Evolutionary conservation across 2,113 vertebrate species (phyloP), one percentile per base, ranked within the genome.

Genomic region (Ochotona princeps): DNA sequence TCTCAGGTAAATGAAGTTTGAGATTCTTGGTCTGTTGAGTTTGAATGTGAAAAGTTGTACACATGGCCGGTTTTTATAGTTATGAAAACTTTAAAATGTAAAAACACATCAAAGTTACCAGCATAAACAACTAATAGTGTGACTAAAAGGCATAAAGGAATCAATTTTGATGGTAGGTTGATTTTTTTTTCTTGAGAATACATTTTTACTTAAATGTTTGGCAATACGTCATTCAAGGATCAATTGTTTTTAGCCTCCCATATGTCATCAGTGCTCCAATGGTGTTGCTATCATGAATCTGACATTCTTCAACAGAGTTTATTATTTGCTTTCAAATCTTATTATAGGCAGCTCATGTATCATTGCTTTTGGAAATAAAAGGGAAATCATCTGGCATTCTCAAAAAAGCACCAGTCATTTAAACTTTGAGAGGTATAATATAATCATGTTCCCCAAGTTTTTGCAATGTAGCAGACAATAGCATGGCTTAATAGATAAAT

Each of bases 301-400:
- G 90, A 54, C 30, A 51, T 70, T 61, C 26, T 23, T 76, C 30
- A 73, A 78, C 57, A 84, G 72, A 54, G n/a, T 30, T 10, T 32
- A 74, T 75, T 81, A 70, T 89, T 90, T 96, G 61, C 49, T 96
- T 91, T 93, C 94, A 91, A 90, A 93, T 96, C 75, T 96, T 87
- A 79, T 86, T 81, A 35, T 85, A 49, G 63, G 4, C 61, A n/a
- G 69, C 76, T 92, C 87, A 96, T 88, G 54, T 93, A 78, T 70
- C 47, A 91, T 28, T 95, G 32, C 21, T 57, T 94, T 97, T 95
- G 92, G 82, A 95, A 91, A n/a, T 83, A 94, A 79, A 51, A 25
- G 15, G 38, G 17, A 95, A 88, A 97, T 90, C 96, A 95, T 69
- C 80, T 3, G 49, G n/a, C 73, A 91, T 94, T n/a, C 32, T 94